Evolutionary conservation across 2,113 vertebrate genomes (phyloP).

Genomic region (Phasianus colchicus): DNA sequence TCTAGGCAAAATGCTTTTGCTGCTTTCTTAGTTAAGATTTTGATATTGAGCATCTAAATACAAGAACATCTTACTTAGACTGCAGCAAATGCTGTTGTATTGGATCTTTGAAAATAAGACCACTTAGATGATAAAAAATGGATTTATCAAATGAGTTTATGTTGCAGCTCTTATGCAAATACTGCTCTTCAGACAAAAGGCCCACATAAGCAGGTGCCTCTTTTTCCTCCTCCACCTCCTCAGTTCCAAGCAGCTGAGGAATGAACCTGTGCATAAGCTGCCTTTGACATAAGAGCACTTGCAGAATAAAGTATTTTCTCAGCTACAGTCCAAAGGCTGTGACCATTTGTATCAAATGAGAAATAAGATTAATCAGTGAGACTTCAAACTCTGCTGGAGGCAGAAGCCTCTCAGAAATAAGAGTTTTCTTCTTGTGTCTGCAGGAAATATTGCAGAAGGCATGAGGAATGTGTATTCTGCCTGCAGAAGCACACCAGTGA

Average conservation of each 20-base stretch:
- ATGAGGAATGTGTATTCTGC: background rate
- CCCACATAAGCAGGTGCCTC: background rate
- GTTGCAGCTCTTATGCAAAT: background rate
- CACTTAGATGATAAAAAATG: background rate
- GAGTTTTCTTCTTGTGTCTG: background rate
- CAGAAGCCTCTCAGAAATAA: background rate
- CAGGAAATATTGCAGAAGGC: background rate
- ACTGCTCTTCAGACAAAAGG: background rate
- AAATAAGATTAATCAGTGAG: background rate
- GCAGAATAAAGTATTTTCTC: background rate
- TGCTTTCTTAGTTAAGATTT: background rate
- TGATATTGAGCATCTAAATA: background rate
- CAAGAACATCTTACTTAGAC: background rate
- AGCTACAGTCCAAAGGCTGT: background rate
- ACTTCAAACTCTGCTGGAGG: background rate
- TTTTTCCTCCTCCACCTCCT: background rate
- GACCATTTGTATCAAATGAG: background rate
- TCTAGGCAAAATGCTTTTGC: accelerated
- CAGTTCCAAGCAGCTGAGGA: background rate
- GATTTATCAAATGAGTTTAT: background rate
- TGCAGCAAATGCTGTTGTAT: background rate
- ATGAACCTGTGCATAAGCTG: accelerated
- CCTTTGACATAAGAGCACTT: background rate
- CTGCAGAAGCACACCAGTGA: background rate
- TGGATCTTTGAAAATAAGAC: background rate